Base-by-base conservation (phyloP, 2,113 vertebrate genomes). In the Aegotheles bennettii region DNA sequence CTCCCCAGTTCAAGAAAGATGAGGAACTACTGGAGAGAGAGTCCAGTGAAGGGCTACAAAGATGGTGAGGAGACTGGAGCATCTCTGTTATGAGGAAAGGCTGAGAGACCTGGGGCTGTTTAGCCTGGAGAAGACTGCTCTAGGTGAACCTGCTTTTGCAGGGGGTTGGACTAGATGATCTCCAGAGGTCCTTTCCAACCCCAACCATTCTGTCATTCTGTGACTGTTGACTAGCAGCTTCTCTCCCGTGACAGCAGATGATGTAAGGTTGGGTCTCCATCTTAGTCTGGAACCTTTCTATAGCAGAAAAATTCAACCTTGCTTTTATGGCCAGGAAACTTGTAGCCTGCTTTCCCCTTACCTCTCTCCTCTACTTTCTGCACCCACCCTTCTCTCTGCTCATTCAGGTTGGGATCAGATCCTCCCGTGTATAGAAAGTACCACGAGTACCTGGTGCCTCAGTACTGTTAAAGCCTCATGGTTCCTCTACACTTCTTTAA, bases 401-500 rank as follows among this genome's bases (percentile, higher is more conserved):
- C 18, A 2, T 64, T 53, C 20, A 15, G 59, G 23, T 24, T 71
- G 53, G 54, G 70, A 23, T 64, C 0, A 1, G 36, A 53, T 53
- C 23, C 14, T 61, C 54, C 76, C 10, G 0, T 5, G 31, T 21
- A 10, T 38, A 54, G 50, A 16, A 79, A 16, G 14, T 4, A 16
- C n/a, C 60, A 51, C 0, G 1, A 51, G 28, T 35, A 8, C 2
- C 3, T 63, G 54, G 19, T 57, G 51, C 56, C 24, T n/a, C 36
- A 16, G 1, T 6, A 3, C 48, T 28, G 36, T 56, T 87, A 42
- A 54, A 84, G 40, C 47, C 40, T 95, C 5, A 1, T 40, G 61
- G 15, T 59, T 90, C 59, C 56, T 35, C 51, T 71, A 18, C 57
- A 7, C 13, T 51, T 53, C 20, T 69, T 87, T 82, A 79, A 91